These are phyloP conservation scores for Ia io DNA, from an alignment of 2,113 vertebrate species.

Conservation along the genomic window DNA sequence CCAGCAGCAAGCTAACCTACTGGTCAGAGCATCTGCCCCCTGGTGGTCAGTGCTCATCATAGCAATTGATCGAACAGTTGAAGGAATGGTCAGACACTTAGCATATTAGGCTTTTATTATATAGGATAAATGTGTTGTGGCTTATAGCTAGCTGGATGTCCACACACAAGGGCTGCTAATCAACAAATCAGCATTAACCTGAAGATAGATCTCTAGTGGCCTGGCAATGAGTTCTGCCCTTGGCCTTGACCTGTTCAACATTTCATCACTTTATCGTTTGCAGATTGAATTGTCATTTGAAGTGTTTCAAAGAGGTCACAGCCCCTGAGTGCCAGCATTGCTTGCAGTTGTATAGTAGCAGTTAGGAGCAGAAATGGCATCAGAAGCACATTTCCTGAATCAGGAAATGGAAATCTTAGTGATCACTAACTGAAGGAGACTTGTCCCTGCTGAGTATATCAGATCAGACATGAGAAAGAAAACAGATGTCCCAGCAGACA, in stretches of 20 bases:
- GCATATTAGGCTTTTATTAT: too few relatives aligned
- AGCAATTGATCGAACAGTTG: too few relatives aligned
- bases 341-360: background rate
- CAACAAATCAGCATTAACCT: background rate
- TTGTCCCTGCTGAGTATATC: background rate
- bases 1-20: too few relatives aligned
- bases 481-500: background rate
- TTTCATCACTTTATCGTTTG: constrained; percentile 42
- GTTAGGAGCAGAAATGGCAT: constrained; percentile 14
- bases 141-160: background rate
- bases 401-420: constrained; percentile 32
- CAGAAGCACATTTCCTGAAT: background rate
- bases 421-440: constrained; percentile 18
- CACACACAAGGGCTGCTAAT: background rate
- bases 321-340: background rate
- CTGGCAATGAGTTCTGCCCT: constrained; percentile 39
- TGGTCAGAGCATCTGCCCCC: too few relatives aligned
- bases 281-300: constrained; percentile 51
- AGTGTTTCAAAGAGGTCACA: constrained; percentile 48
- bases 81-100: too few relatives aligned
- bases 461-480: background rate
- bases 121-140: background rate
- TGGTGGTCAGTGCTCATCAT: too few relatives aligned
- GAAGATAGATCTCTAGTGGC: background rate
- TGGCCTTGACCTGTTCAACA: constrained; percentile 36